Evolutionary conservation across 2,797 vertebrate genomes (phyloP).

Genomic region (Microcaecilia unicolor): DNA sequence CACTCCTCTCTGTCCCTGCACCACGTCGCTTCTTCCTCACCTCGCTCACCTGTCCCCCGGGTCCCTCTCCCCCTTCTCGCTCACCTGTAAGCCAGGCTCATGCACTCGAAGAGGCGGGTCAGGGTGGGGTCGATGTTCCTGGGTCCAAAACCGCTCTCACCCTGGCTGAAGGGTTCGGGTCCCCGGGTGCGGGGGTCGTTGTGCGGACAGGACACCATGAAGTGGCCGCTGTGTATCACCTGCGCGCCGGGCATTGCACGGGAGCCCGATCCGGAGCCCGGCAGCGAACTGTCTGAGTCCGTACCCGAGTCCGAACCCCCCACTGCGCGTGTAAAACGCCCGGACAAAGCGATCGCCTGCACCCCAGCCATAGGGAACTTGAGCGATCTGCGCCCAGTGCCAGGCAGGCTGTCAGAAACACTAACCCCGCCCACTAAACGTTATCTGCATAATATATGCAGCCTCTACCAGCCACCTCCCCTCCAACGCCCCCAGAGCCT

Average conservation of each 20-base stretch:
- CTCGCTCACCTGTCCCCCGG: too few species aligned
- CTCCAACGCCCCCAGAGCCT: too few species aligned
- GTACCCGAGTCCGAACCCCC: constrained; percentile 62
- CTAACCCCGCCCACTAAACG: neutral
- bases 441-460: fast-evolving
- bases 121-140: constrained; percentile 86
- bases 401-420: fast-evolving
- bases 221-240: constrained; percentile 96
- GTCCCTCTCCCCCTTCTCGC: too few species aligned
- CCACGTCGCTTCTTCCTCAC: too few species aligned
- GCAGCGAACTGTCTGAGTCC: neutral
- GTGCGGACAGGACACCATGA: constrained; percentile 96
- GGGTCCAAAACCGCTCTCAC: constrained; percentile 62
- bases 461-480: too few species aligned
- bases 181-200: constrained; percentile 63
- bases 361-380: neutral
- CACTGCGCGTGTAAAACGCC: constrained; percentile 60
- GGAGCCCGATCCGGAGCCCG: constrained; percentile 3
- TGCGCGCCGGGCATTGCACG: constrained; percentile 47
- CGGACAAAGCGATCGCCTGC: neutral
- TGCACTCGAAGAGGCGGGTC: constrained; percentile 90
- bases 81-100: constrained; percentile 97
- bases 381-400: neutral
- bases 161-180: constrained; percentile 40
- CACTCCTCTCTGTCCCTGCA: too few species aligned